Percentiles rank a stretch among this genome's conserved stretches.
These are phyloP conservation scores for Melikaiella ostensackeni DNA, from an alignment of 2,888 invertebrate genomes.

Conservation along the genomic window DNA sequence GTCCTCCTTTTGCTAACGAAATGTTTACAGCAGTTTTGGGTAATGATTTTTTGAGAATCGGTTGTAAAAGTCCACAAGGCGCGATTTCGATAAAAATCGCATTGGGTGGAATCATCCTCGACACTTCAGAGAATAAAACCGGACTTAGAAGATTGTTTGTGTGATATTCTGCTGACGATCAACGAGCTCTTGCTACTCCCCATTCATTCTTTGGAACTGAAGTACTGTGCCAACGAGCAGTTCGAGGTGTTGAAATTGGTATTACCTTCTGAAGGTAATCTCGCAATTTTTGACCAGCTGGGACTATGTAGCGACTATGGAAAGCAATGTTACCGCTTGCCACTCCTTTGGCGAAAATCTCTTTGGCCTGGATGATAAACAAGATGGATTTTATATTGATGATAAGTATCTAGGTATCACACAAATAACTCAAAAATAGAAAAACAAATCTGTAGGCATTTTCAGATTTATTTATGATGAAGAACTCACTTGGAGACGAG, in stretches of 20 bases:
- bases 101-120: conserved; percentile 87
- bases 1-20: conserved; percentile 85
- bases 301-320: conserved; percentile 81
- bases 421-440: too few relatives aligned
- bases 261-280: conserved; percentile 83
- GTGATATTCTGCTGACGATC: conserved; percentile 92
- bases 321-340: conserved; percentile 85
- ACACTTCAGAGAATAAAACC: conserved; percentile 89
- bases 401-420: too few relatives aligned
- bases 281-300: conserved; percentile 84
- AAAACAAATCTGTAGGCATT: too few relatives aligned
- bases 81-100: conserved; percentile 93
- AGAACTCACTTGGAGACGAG: conserved; percentile 75
- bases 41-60: conserved; percentile 89
- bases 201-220: conserved; percentile 87
- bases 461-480: too few relatives aligned
- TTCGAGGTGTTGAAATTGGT: conserved; percentile 82
- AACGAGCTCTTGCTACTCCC: conserved; percentile 82
- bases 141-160: conserved; percentile 88
- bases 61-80: conserved; percentile 92
- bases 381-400: not conserved
- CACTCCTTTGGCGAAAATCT: conserved; percentile 89
- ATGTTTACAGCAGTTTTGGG: conserved; percentile 84
- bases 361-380: conserved; percentile 79
- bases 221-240: conserved; percentile 89